These are phyloP conservation scores for Candoia aspera DNA, from an alignment of 2,113 vertebrate species.

Conservation along the genomic window DNA sequence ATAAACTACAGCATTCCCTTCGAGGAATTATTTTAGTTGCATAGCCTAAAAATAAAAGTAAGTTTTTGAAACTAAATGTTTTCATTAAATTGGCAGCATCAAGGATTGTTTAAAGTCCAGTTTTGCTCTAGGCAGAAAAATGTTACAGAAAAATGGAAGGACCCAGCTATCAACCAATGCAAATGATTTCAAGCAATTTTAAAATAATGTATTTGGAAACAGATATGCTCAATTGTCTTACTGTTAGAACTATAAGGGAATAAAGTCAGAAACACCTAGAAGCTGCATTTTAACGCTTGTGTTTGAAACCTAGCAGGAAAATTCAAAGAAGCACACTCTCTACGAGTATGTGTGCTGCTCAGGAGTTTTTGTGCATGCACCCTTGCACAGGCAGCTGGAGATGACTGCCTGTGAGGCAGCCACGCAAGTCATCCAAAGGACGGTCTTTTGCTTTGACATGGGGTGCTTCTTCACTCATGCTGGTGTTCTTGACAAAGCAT, in stretches of 20 bases:
- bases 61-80: slow-evolving; percentile 51
- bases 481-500: not conserved
- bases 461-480: too few species aligned
- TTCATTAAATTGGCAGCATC: slow-evolving; percentile 37
- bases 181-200: not conserved
- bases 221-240: not conserved
- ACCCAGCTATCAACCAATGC: not conserved
- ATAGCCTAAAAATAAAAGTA: slow-evolving; percentile 48
- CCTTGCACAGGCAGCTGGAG: not conserved
- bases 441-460: not conserved
- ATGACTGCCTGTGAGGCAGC: not conserved
- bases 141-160: not conserved
- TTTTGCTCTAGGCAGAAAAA: slow-evolving; percentile 28
- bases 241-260: not conserved
- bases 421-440: not conserved
- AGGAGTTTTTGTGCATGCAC: not conserved
- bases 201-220: not conserved
- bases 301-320: not conserved
- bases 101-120: slow-evolving; percentile 14
- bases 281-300: not conserved
- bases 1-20: slow-evolving; percentile 1
- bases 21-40: slow-evolving; percentile 40
- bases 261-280: not conserved
- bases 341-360: not conserved
- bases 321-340: not conserved